Conservation (phyloP, 1,140 invertebrate species). For the Phymorhynchus buccinoides region DNA sequence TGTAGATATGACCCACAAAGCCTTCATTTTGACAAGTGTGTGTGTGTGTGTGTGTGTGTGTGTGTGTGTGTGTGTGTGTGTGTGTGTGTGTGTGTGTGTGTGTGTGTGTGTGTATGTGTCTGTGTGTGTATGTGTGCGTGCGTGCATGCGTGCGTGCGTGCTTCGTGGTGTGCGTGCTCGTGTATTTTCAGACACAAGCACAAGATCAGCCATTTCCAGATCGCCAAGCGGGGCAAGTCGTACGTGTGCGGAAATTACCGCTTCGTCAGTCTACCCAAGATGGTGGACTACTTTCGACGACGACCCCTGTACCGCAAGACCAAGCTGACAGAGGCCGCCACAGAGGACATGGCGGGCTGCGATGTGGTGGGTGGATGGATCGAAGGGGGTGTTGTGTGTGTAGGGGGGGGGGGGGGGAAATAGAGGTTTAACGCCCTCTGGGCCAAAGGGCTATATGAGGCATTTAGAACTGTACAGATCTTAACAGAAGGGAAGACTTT, state of each 20-base stretch:
- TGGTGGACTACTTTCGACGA: constrained; percentile 88
- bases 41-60: neutral
- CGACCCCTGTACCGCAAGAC: constrained; percentile 38
- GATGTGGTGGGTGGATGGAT: neutral
- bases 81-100: constrained; percentile 2
- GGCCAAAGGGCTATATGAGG: too few relatives aligned
- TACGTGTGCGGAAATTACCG: constrained; percentile 90
- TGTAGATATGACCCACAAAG: too few relatives aligned
- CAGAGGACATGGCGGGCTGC: neutral
- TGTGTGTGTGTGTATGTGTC: neutral
- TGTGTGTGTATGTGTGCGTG: neutral
- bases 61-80: neutral
- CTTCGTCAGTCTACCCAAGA: constrained; percentile 91
- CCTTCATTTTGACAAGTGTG: too few relatives aligned
- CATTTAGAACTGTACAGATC: too few relatives aligned
- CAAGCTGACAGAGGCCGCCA: constrained; percentile 39
- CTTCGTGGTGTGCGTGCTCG: neutral
- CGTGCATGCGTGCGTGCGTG: neutral
- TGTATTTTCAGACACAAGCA: constrained; percentile 82
- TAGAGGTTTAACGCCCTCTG: too few relatives aligned
- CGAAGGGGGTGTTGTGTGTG: neutral
- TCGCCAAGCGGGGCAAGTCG: constrained; percentile 88
- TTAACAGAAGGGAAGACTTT: too few relatives aligned
- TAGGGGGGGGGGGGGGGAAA: neutral
- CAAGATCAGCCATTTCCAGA: constrained; percentile 94